Base-by-base conservation (phyloP, 2,888 invertebrate species). In the Noctua janthina region DNA sequence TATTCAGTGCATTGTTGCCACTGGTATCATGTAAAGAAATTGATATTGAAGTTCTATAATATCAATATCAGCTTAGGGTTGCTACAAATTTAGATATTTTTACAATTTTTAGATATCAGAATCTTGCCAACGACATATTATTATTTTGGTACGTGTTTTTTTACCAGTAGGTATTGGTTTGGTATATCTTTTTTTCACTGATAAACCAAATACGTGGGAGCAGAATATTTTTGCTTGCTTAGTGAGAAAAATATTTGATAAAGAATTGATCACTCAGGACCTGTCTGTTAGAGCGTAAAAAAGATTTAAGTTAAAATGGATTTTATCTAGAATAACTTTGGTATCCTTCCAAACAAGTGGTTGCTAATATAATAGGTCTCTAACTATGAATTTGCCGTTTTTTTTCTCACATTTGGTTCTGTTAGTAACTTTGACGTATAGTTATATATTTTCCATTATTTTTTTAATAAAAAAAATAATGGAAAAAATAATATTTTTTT, bases 41-140 rank as follows among this genome's bases (percentile, higher is more conserved):
- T 81, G 76, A 78, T 85, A 87, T 83, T 80, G 85, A 80, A 76
- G 76, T 85, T 75, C 67, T 69, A 76, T 7, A 43, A 43, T 79
- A 51, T 70, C 68, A 80, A 79, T 78, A 79, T 68, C 49, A 77
- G 51, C 59, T 78, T 69, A 66, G 6, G 51, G 23, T 54, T 71
- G 54, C 66, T 43, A 73, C 59, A 78, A 76, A 62, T 78, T 69
- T 49, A 56, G 39, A 77, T 59, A 68, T 81, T 76, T 78, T 67
- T 46, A n/a, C 74, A 77, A 71, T 75, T 71, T 78, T 64, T 54
- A 49, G 35, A 71, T 82, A 78, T 83, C 54, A 74, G 39, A 78
- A 70, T 86, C 23, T 71, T 15, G 23, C 66, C 43, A n/a, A 76
- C 29, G 66, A 79, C 54, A 66, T 56, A 43, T 82, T 78, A 82